Percentiles rank a stretch among this genome's conserved stretches.
Evolutionary conservation across 2,888 invertebrate species (phyloP).

Genomic region (Carterocephalus palaemon): DNA sequence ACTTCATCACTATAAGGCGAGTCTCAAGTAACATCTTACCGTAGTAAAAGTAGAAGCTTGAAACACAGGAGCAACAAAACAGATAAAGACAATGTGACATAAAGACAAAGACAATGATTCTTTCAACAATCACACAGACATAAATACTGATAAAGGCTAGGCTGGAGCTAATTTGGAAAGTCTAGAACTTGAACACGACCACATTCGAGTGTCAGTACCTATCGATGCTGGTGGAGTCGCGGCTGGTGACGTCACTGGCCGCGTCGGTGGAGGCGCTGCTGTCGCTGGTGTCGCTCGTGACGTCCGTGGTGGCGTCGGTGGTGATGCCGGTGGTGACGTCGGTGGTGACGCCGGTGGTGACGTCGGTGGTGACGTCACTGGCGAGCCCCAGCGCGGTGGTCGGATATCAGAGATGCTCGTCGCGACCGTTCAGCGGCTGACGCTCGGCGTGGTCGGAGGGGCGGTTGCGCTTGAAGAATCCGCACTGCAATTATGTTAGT

Average conservation of each 20-base stretch:
- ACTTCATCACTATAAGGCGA: background rate
- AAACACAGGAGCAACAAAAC: background rate
- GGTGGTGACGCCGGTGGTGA: conserved; percentile 39
- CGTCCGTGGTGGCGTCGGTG: conserved; percentile 41
- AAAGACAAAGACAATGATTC: background rate
- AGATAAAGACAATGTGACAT: background rate
- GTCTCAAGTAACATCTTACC: background rate
- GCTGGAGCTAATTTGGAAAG: background rate
- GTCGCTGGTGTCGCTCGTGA: conserved; percentile 37
- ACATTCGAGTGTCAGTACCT: conserved; percentile 53
- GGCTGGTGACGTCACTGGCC: conserved; percentile 70
- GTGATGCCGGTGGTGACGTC: conserved; percentile 38
- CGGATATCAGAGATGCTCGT: conserved; percentile 85
- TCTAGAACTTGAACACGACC: conserved; percentile 41
- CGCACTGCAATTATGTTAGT: conserved; percentile 80
- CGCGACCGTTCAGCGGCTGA: conserved; percentile 89
- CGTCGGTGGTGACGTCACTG: conserved; percentile 44
- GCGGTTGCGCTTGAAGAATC: conserved; percentile 95
- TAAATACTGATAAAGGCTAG: conserved; percentile 7
- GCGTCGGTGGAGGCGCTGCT: conserved; percentile 60
- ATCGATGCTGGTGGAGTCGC: conserved; percentile 67
- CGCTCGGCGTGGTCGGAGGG: conserved; percentile 90
- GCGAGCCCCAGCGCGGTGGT: conserved; percentile 51
- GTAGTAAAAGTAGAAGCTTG: too few relatives aligned
- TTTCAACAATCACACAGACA: conserved; percentile 3